Evolutionary conservation across 2,888 invertebrate species (phyloP).

Genomic region (Melanchra persicariae): DNA sequence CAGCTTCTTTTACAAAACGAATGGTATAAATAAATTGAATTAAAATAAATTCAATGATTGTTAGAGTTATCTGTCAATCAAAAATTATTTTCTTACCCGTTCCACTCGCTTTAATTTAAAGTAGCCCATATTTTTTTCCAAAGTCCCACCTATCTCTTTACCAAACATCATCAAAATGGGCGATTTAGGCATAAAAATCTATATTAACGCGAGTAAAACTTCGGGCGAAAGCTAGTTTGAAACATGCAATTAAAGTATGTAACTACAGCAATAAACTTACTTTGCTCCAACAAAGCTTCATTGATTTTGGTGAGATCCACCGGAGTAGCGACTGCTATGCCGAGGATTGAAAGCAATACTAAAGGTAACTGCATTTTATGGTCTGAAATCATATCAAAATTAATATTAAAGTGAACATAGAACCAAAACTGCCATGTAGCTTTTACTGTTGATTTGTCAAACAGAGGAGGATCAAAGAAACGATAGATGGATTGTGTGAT

Average conservation of each 20-base stretch:
- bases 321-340: constrained; percentile 26
- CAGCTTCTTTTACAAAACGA: too few relatives aligned
- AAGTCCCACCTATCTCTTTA: too few relatives aligned
- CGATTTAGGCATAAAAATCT: too few relatives aligned
- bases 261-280: constrained; percentile 7
- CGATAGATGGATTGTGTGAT: neutral
- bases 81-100: too few relatives aligned
- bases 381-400: constrained; percentile 29
- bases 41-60: too few relatives aligned
- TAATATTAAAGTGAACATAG: neutral
- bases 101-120: too few relatives aligned
- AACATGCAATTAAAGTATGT: neutral
- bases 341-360: constrained; percentile 38
- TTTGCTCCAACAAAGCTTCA: neutral
- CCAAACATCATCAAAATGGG: too few relatives aligned
- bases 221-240: too few relatives aligned
- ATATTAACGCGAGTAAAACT: too few relatives aligned
- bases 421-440: neutral
- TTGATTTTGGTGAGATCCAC: constrained; percentile 6
- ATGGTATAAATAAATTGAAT: too few relatives aligned
- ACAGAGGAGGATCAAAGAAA: neutral
- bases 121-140: too few relatives aligned
- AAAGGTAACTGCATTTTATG: constrained; percentile 37
- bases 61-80: too few relatives aligned
- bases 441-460: neutral